These are phyloP conservation scores for Phalera bucephala DNA, from an alignment of 2,888 invertebrate genomes.

Conservation along the genomic window DNA sequence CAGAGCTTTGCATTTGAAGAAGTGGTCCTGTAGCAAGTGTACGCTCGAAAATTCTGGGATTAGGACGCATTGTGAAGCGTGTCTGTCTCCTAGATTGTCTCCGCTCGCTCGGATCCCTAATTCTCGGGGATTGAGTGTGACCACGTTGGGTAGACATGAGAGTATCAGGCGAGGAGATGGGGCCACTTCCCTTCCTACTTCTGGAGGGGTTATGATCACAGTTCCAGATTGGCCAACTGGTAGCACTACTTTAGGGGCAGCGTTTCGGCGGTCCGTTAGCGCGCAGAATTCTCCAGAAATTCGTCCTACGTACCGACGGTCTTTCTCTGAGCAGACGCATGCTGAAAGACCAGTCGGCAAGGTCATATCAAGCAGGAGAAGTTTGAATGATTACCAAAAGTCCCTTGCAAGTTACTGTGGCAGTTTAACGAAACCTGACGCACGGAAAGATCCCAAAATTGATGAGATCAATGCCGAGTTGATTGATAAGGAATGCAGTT, in stretches of 20 bases:
- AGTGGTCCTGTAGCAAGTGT: slow-evolving; percentile 89
- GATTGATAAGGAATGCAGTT: slow-evolving; percentile 83
- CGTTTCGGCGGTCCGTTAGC: slow-evolving; percentile 66
- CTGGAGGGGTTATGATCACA: slow-evolving; percentile 84
- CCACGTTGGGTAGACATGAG: slow-evolving; percentile 72
- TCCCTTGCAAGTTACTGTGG: slow-evolving; percentile 64
- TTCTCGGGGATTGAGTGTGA: slow-evolving; percentile 70
- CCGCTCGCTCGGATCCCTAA: slow-evolving; percentile 65
- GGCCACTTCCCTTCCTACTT: slow-evolving; percentile 68
- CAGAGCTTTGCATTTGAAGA: slow-evolving; percentile 67
- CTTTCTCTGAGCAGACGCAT: slow-evolving; percentile 73
- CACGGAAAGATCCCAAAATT: slow-evolving; percentile 47
- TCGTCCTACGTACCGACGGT: slow-evolving; percentile 70
- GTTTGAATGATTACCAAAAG: slow-evolving; percentile 73
- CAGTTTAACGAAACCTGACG: slow-evolving; percentile 51
- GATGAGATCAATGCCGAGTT: slow-evolving; percentile 72
- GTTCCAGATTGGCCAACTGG: slow-evolving; percentile 84
- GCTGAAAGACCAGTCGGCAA: slow-evolving; percentile 68
- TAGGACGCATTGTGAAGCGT: slow-evolving; percentile 88
- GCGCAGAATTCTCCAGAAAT: slow-evolving; percentile 76
- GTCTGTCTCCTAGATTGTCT: slow-evolving; percentile 85
- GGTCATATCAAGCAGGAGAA: slow-evolving; percentile 73
- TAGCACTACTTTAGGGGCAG: slow-evolving; percentile 51
- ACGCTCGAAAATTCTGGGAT: slow-evolving; percentile 88
- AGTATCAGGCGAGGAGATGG: slow-evolving; percentile 59